phyloP scores from a whole-genome alignment of 2,888 invertebrate genomes.

The Cremastinae sp. region DNA sequence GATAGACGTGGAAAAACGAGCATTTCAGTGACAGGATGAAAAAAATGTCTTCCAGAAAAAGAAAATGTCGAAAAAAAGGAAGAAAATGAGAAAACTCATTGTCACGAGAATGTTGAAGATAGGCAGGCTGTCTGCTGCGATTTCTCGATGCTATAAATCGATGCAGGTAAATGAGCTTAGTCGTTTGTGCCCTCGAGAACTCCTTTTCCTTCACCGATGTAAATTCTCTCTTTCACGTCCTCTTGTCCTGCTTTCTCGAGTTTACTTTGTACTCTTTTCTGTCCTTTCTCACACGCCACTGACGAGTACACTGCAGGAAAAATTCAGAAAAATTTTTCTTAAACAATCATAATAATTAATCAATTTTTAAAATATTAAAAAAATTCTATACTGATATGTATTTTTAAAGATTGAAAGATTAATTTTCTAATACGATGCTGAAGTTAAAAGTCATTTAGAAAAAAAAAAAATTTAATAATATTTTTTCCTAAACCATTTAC shows the following conservation, averaged over 20 bases:
- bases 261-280: slow-evolving; percentile 59
- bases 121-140: slow-evolving; percentile 54
- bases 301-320: no score
- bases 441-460: no score
- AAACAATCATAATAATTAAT: no score
- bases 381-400: no score
- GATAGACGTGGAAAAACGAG: slow-evolving; percentile 2
- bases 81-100: slow-evolving; percentile 13
- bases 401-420: no score
- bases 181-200: slow-evolving; percentile 60
- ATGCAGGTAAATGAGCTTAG: slow-evolving; percentile 71
- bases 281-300: slow-evolving; percentile 4
- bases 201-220: slow-evolving; percentile 36
- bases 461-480: no score
- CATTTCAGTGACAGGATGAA: slow-evolving; percentile 20
- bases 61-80: slow-evolving; percentile 25
- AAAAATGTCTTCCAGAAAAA: neutral
- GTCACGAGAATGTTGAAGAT: no score
- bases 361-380: no score
- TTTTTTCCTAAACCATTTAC: no score
- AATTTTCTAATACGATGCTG: no score
- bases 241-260: slow-evolving; percentile 69
- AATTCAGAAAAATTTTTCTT: no score
- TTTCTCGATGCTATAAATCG: slow-evolving; percentile 70
- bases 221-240: slow-evolving; percentile 20